Evolutionary conservation across 2,113 vertebrate genomes (phyloP), one percentile per base, ranked within the genome.

Genomic region (Mustela lutreola): DNA sequence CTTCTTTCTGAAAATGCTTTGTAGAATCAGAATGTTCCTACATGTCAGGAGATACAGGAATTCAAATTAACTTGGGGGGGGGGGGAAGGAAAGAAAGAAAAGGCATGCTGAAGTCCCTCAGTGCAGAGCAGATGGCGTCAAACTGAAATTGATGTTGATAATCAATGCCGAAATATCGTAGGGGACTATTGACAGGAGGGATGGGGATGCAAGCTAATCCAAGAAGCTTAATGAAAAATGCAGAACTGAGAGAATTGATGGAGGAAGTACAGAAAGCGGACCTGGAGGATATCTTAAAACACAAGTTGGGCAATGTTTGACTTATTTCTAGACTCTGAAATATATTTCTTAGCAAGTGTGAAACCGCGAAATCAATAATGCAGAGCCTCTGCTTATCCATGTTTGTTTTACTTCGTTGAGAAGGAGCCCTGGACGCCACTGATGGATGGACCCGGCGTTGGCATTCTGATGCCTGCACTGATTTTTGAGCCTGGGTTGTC

Each of bases 101-200:
- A 95, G 87, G 48, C 53, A 70, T 2, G 24, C 58, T 4, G 24
- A 91, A 82, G 50, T 89, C 97, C 96, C 89, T 50, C 18, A 22
- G 91, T 89, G 85, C 93, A 33, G 22, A 73, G 79, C 84, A 97
- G 91, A 96, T 94, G 88, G 95, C 65, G 75, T 67, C 88, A 73
- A 80, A 85, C 88, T 22, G 45, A 95, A 98, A 98, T 82, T 88
- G 94, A 97, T 96, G 93, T 94, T 97, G 93, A 95, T 96, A 81
- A 97, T 97, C 95, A 79, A 91, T 95, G 95, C 97, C 96, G 94
- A 67, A 78, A 93, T 95, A 94, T 98, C 95, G 98, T 89, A 97
- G 93, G 81, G 76, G 93, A 6, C 91, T 94, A 94, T 80, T 95
- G 94, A 97, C 91, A 92, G 90, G 58, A 89, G 88, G 90, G 31